These are phyloP conservation scores for Rhinogobius similis DNA, from an alignment of 2,113 vertebrate genomes.

Conservation along the genomic window DNA sequence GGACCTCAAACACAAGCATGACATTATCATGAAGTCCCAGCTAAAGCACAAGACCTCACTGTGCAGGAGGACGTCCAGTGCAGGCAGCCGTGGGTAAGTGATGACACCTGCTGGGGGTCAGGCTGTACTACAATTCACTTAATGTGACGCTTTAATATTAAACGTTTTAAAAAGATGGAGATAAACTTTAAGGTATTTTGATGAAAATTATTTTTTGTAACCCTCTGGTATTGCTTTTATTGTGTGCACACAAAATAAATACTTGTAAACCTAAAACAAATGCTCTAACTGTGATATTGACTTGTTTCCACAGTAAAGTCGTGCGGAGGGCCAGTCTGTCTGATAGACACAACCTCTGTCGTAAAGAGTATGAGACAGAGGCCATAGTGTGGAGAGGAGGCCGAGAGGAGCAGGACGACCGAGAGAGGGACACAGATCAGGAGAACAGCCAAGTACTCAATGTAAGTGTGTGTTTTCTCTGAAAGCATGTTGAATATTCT, in stretches of 20 bases:
- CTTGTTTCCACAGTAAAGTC: constrained; percentile 84
- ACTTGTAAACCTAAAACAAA: not conserved
- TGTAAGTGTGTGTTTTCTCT: not conserved
- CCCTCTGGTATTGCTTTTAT: no score
- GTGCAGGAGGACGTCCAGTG: constrained; percentile 91
- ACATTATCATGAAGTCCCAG: constrained; percentile 97
- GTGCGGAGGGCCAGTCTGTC: constrained; percentile 94
- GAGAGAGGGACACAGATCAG: constrained; percentile 86
- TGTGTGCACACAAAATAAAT: no score
- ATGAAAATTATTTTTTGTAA: no score
- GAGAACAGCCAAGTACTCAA: constrained; percentile 85
- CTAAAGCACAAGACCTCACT: constrained; percentile 95
- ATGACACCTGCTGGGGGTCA: constrained; percentile 64
- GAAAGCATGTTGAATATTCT: not conserved
- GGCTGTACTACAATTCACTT: not conserved
- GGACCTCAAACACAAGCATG: constrained; percentile 96
- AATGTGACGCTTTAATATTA: not conserved
- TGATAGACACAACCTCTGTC: constrained; percentile 91
- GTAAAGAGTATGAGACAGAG: constrained; percentile 95
- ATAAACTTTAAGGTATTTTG: no score
- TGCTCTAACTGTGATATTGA: not conserved
- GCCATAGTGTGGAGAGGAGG: constrained; percentile 95
- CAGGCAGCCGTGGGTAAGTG: constrained; percentile 93
- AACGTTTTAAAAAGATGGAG: no score
- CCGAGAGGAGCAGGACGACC: constrained; percentile 73